Base-by-base conservation (phyloP, 2,113 vertebrate species). In the Callocephalon fimbriatum region DNA sequence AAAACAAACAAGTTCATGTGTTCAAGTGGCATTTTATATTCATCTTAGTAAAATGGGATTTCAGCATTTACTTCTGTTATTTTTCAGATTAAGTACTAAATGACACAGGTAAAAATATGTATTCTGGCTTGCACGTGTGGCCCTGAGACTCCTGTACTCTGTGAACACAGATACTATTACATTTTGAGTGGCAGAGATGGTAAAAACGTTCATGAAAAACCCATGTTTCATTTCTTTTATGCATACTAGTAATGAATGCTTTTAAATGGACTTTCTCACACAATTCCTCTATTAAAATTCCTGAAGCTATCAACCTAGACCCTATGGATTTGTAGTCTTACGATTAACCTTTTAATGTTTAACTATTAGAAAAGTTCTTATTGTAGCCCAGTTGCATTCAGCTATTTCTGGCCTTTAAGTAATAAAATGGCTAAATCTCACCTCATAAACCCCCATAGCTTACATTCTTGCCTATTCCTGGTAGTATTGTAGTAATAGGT, bases 391-490 rank as follows among this genome's bases (percentile, higher is more conserved):
- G 27, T 91, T 68, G 20, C 66, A 91, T 71, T 88, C 50, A 86
- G 45, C 17, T 88, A 61, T 84, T 96, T 86, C 61, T 95, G 80
- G 75, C 8, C 27, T 74, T 35, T 59, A 77, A 88, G 72, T 51
- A 93, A 86, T 86, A 87, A 96, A 96, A 93, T 56, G 61, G 19
- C 72, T 90, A 73, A 88, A 95, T 95, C 78, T 92, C 94, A 93
- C 86, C 72, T 90, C 82, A 90, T 95, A 92, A 97, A 93, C 18
- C 13, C 25, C 61, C 37, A 71, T 68, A 93, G 29, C 10, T 83
- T 78, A 75, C 65, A 88, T 93, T 96, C 96, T 91, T 96, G 31
- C 29, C 26, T 96, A 26, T 90, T 90, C 59, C 51, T 83, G 32
- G 32, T 37, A 29, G 68, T 42, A 67, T 18, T 66, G 54, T 42